phyloP scores from a whole-genome alignment of 2,113 vertebrate species.

The Pluvialis apricaria region DNA sequence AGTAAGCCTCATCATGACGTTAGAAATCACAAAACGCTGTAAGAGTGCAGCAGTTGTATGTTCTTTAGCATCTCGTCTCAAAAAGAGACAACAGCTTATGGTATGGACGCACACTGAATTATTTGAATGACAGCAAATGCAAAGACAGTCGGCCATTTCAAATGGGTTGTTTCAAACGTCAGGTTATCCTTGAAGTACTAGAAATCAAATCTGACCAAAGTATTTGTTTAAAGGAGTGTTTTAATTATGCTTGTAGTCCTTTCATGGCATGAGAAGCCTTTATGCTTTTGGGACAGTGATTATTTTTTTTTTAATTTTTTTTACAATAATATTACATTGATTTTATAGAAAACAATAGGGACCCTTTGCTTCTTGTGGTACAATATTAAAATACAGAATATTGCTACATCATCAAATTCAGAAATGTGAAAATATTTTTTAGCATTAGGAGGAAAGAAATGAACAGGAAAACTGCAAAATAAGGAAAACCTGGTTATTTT shows the following conservation, averaged over 20 bases:
- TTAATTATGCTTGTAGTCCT: neutral
- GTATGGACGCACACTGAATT: neutral
- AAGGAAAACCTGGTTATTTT: neutral
- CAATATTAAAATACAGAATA: neutral
- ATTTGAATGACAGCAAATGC: neutral
- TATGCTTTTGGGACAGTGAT: neutral
- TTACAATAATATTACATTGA: neutral
- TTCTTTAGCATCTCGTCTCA: neutral
- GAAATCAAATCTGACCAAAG: neutral
- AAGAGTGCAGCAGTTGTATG: neutral
- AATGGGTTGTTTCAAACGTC: neutral
- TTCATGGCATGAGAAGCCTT: neutral
- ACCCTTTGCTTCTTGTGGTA: neutral
- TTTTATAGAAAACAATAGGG: neutral
- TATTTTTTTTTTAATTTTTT: neutral
- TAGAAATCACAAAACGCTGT: neutral
- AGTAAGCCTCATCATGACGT: neutral
- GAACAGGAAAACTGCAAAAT: neutral
- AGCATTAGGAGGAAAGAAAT: neutral
- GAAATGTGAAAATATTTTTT: neutral
- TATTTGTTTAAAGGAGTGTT: neutral
- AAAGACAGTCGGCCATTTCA: neutral
- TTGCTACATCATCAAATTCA: neutral
- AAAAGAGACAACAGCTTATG: neutral
- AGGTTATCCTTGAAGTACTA: neutral